These are phyloP conservation scores for Sitodiplosis mosellana DNA, from an alignment of 1,140 invertebrate species.

Conservation along the genomic window DNA sequence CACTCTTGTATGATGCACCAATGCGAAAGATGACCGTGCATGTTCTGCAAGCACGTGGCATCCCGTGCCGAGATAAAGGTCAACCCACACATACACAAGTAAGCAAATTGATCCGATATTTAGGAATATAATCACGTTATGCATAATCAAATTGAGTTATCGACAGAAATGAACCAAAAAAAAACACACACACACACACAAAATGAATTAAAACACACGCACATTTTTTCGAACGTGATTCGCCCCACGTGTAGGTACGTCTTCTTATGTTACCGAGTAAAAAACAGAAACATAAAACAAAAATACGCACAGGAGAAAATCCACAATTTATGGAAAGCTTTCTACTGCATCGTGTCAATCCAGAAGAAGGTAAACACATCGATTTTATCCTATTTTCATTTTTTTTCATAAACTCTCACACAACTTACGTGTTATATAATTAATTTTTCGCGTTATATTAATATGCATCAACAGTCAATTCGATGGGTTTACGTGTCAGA, in stretches of 20 bases:
- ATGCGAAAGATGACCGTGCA: slow-evolving; percentile 79
- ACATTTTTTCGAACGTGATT: not conserved
- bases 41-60: slow-evolving; percentile 65
- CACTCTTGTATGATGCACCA: slow-evolving; percentile 72
- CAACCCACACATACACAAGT: slow-evolving; percentile 64
- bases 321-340: slow-evolving; percentile 88
- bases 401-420: too few species aligned
- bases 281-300: slow-evolving; percentile 85
- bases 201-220: not conserved
- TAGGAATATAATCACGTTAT: not conserved
- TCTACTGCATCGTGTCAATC: slow-evolving; percentile 74
- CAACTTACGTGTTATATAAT: too few species aligned
- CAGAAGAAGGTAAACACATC: too few species aligned
- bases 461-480: too few species aligned
- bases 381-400: too few species aligned
- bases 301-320: slow-evolving; percentile 69
- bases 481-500: slow-evolving; percentile 74
- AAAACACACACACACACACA: not conserved
- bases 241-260: slow-evolving; percentile 38
- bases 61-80: slow-evolving; percentile 53
- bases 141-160: too few species aligned
- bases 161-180: too few species aligned
- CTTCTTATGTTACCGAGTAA: slow-evolving; percentile 73
- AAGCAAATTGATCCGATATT: slow-evolving; percentile 2
- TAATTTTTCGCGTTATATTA: too few species aligned